Evolutionary conservation across 2,113 vertebrate species (phyloP).

Genomic region (Bos javanicus): DNA sequence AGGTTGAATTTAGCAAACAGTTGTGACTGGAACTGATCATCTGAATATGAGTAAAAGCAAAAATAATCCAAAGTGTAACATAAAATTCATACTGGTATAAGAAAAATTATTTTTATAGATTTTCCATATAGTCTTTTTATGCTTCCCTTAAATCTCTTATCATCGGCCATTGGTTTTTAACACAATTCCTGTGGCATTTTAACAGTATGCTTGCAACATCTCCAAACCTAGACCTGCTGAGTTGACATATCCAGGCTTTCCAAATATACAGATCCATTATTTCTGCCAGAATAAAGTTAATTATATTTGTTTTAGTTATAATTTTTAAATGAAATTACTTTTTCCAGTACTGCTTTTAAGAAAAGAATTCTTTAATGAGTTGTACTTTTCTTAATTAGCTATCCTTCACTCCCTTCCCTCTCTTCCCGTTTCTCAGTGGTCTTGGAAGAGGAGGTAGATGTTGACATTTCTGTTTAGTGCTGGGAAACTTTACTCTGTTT

Average conservation of each 20-base stretch:
- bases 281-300: slow-evolving; percentile 7
- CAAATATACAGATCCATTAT: background rate
- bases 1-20: background rate
- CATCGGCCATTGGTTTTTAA: background rate
- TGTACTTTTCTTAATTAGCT: background rate
- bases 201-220: background rate
- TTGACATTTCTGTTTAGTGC: background rate
- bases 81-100: background rate
- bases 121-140: background rate
- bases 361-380: background rate
- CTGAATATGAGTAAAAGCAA: background rate
- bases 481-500: background rate
- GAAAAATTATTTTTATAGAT: slow-evolving; percentile 25
- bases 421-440: background rate
- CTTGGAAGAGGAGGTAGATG: background rate
- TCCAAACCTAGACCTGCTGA: background rate
- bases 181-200: background rate
- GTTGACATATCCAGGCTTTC: background rate
- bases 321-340: background rate
- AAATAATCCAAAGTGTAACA: background rate
- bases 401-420: background rate
- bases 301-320: slow-evolving; percentile 13
- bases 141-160: background rate
- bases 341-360: background rate
- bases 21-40: background rate